Evolutionary conservation across 2,888 invertebrate species (phyloP).

Genomic region (Gnatocerus cornutus): DNA sequence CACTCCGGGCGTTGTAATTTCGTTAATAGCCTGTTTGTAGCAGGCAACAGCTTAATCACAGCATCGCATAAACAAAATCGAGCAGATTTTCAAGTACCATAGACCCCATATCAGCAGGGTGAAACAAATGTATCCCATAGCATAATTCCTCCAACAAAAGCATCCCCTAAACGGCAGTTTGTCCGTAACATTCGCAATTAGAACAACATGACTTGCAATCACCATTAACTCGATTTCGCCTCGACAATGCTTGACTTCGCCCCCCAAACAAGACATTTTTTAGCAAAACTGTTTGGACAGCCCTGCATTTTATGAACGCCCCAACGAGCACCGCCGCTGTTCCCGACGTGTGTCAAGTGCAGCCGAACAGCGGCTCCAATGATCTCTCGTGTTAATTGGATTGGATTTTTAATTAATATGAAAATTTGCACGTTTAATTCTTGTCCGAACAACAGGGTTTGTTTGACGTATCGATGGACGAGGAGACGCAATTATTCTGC

Average conservation of each 20-base stretch:
- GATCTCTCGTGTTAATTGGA: conserved; percentile 70
- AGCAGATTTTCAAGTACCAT: conserved; percentile 65
- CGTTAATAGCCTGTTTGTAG: conserved; percentile 40
- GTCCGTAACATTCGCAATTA: conserved; percentile 62
- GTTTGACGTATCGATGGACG: conserved; percentile 49
- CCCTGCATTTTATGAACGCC: conserved; percentile 54
- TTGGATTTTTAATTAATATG: conserved; percentile 72
- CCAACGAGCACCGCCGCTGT: conserved; percentile 58
- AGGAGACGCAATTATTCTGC: conserved; percentile 22
- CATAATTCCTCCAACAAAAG: conserved; percentile 58
- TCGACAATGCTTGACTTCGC: conserved; percentile 61
- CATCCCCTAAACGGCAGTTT: conserved; percentile 53
- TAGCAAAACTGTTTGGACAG: conserved; percentile 33
- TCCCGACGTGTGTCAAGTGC: conserved; percentile 71
- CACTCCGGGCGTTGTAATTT: conserved; percentile 27
- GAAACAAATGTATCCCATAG: conserved; percentile 59
- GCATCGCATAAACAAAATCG: conserved; percentile 57
- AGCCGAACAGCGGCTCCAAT: conserved; percentile 66
- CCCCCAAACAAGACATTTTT: conserved; percentile 39
- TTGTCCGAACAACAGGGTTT: conserved; percentile 43
- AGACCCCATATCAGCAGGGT: conserved; percentile 48
- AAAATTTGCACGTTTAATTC: conserved; percentile 68
- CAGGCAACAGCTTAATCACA: conserved; percentile 38
- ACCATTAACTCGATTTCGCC: conserved; percentile 66
- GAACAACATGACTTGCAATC: conserved; percentile 67